phyloP scores from a whole-genome alignment of 1,140 invertebrate species.

The Cecropterus lyciades region DNA sequence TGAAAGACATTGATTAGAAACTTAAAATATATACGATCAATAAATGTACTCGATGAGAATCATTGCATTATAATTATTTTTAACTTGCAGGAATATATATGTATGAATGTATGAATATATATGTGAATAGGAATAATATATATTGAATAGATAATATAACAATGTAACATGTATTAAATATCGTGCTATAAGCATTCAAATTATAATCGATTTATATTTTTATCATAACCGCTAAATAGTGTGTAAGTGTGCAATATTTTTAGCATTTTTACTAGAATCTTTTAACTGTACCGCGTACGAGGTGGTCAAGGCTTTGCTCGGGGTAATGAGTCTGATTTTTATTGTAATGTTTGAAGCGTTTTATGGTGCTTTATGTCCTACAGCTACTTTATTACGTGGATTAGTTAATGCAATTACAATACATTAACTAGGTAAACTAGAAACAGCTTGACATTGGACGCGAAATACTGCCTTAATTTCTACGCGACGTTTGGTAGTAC shows the following conservation, averaged over 20 bases:
- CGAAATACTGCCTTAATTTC: conserved; percentile 54
- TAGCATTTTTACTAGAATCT: conserved; percentile 30
- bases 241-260: conserved; percentile 26
- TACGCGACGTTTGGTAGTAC: conserved; percentile 63
- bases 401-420: conserved; percentile 33
- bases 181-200: no score
- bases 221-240: conserved; percentile 11
- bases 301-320: conserved; percentile 43
- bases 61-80: no score
- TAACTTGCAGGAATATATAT: no score
- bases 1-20: no score
- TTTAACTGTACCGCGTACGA: conserved; percentile 6
- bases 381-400: conserved; percentile 54
- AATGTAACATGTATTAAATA: no score
- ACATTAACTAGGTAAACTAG: conserved; percentile 22
- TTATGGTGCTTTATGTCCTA: conserved; percentile 72
- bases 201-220: background rate
- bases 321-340: conserved; percentile 45
- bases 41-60: no score
- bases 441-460: conserved; percentile 28
- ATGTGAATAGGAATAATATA: no score
- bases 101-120: no score
- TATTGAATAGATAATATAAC: no score
- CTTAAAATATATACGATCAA: no score
- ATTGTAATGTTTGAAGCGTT: conserved; percentile 56